Evolutionary conservation across 2,888 invertebrate species (phyloP).

Genomic region (Mellilla xanthometata): DNA sequence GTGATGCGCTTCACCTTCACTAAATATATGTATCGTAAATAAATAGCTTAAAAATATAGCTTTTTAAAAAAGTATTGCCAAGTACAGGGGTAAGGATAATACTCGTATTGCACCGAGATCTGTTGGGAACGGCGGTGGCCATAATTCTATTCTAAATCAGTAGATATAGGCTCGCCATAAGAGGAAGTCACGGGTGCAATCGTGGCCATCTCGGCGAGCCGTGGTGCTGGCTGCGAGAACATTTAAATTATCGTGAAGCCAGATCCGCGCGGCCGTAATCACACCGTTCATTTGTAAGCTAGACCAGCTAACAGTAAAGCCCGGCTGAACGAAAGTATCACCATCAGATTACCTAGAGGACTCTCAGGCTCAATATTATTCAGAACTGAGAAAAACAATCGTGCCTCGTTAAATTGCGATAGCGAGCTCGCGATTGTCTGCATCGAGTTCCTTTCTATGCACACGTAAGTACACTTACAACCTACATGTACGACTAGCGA

Average conservation of each 20-base stretch:
- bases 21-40: conserved; percentile 10
- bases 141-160: conserved; percentile 71
- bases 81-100: conserved; percentile 23
- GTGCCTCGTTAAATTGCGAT: conserved; percentile 79
- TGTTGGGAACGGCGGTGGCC: conserved; percentile 37
- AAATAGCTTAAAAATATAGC: conserved; percentile 5
- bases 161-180: conserved; percentile 67
- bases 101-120: conserved; percentile 26
- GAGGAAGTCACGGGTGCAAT: conserved; percentile 72
- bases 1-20: conserved; percentile 13
- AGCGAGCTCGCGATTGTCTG: conserved; percentile 66
- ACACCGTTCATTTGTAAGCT: conserved; percentile 79
- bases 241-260: conserved; percentile 78
- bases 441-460: conserved; percentile 57
- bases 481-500: conserved; percentile 34
- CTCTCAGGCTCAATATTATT: conserved; percentile 78
- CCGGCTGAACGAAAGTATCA: conserved; percentile 69
- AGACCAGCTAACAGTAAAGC: conserved; percentile 71
- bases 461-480: conserved; percentile 39
- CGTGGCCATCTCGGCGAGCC: conserved; percentile 61
- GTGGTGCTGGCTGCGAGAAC: conserved; percentile 68
- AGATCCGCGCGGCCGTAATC: conserved; percentile 78
- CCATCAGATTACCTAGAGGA: conserved; percentile 70
- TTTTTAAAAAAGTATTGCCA: conserved; percentile 12
- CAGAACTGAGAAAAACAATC: conserved; percentile 81